phyloP scores from a whole-genome alignment of 2,113 vertebrate species.

The Panurus biarmicus region DNA sequence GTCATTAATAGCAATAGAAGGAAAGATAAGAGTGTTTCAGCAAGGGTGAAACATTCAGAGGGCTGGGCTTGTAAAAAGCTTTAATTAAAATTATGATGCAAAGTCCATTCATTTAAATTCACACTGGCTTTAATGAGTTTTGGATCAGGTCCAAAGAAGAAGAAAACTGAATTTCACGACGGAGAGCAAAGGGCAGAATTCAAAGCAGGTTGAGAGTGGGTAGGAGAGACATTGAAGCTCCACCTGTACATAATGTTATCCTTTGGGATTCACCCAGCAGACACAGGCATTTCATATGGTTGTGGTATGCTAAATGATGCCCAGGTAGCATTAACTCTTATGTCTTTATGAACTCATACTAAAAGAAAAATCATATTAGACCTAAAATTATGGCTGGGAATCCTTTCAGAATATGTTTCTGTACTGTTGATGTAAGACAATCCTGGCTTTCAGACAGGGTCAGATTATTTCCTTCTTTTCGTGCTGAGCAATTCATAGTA shows the following conservation, averaged over 20 bases:
- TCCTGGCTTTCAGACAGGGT: background rate
- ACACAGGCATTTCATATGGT: background rate
- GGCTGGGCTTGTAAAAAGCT: background rate
- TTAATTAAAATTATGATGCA: slow-evolving; percentile 23
- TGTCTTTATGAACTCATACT: background rate
- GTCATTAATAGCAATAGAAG: background rate
- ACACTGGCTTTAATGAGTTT: background rate
- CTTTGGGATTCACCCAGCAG: background rate
- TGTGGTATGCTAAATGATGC: background rate
- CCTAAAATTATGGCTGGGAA: background rate
- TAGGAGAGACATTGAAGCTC: background rate
- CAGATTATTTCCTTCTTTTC: background rate
- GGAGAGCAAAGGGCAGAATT: slow-evolving; percentile 6
- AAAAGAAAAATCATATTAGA: background rate
- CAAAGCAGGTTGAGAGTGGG: background rate
- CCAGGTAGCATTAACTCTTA: background rate
- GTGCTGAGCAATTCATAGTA: background rate
- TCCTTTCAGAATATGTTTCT: background rate
- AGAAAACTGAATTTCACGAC: background rate
- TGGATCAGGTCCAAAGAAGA: background rate
- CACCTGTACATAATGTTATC: background rate
- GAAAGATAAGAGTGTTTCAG: background rate
- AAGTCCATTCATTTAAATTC: slow-evolving; percentile 31
- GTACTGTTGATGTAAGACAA: background rate
- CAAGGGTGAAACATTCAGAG: slow-evolving; percentile 10